A percentile compares a stretch with the other conserved stretches of the same genome.
Conservation (phyloP, 2,113 vertebrate species). For the Oreochromis tanganicae region DNA sequence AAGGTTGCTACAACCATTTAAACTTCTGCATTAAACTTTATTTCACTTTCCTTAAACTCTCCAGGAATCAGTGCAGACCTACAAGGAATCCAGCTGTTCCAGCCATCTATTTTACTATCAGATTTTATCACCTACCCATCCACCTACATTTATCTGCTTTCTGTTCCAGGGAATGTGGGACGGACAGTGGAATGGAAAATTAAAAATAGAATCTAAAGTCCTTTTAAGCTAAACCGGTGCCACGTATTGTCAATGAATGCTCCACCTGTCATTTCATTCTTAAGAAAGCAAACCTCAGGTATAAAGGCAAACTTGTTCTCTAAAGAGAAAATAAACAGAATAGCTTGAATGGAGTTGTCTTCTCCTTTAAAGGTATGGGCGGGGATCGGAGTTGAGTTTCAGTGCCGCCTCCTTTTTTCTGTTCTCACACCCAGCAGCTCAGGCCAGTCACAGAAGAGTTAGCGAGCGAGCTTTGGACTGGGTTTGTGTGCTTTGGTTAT, state of each 20-base stretch:
- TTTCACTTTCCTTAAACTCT: not conserved
- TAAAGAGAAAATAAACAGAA: constrained; percentile 5
- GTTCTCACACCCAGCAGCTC: not conserved
- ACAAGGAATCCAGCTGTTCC: not conserved
- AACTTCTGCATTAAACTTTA: not conserved
- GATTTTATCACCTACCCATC: not conserved
- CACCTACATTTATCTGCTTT: not conserved
- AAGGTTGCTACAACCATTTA: not conserved
- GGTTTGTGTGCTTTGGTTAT: not conserved
- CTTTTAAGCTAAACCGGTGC: not conserved
- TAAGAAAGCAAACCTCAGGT: not conserved
- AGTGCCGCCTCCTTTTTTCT: constrained; percentile 35
- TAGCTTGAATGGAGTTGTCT: constrained; percentile 10
- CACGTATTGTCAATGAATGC: not conserved
- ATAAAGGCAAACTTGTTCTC: not conserved
- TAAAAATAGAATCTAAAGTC: not conserved
- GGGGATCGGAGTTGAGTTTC: constrained; percentile 46
- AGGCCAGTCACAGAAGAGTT: not conserved
- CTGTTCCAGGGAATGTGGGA: not conserved
- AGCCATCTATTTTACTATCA: not conserved
- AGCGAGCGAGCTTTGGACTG: not conserved
- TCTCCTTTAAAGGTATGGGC: constrained; percentile 58
- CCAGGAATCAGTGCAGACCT: not conserved
- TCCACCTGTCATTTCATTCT: not conserved
- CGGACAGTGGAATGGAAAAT: not conserved